phyloP scores from a whole-genome alignment of 2,888 invertebrate species.

The Cataglyphis rosenhaueri region DNA sequence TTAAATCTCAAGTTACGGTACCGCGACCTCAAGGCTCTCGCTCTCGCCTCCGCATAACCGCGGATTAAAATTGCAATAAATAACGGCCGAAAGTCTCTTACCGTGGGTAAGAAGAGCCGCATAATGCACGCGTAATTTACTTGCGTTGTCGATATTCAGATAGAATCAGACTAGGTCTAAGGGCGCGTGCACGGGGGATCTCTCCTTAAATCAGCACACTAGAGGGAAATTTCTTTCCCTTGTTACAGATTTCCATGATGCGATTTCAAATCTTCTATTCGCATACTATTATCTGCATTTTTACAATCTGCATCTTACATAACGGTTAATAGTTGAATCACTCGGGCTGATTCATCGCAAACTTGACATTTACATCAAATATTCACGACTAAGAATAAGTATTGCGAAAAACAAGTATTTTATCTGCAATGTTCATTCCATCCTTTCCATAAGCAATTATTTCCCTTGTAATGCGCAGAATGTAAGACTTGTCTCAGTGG shows the following conservation, averaged over 20 bases:
- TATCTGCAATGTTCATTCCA: neutral
- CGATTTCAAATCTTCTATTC: neutral
- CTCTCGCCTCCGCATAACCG: constrained; percentile 15
- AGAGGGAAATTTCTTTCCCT: constrained; percentile 48
- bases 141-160: constrained; percentile 63
- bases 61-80: constrained; percentile 68
- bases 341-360: constrained; percentile 31
- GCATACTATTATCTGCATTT: neutral
- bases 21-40: constrained; percentile 15
- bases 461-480: neutral
- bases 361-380: constrained; percentile 28
- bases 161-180: constrained; percentile 24
- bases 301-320: constrained; percentile 22
- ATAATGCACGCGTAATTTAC: constrained; percentile 73
- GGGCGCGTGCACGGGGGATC: constrained; percentile 29
- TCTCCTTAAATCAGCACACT: constrained; percentile 64
- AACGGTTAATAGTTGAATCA: constrained; percentile 38
- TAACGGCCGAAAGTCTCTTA: constrained; percentile 38
- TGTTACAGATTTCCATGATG: neutral
- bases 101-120: constrained; percentile 54
- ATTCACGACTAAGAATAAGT: constrained; percentile 23
- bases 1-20: constrained; percentile 32
- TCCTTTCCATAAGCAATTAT: neutral
- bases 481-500: neutral
- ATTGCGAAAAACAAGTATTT: neutral